Percentiles rank a stretch among this genome's conserved stretches.
phyloP scores from a whole-genome alignment of 2,113 vertebrate species.

The Dipodomys spectabilis region DNA sequence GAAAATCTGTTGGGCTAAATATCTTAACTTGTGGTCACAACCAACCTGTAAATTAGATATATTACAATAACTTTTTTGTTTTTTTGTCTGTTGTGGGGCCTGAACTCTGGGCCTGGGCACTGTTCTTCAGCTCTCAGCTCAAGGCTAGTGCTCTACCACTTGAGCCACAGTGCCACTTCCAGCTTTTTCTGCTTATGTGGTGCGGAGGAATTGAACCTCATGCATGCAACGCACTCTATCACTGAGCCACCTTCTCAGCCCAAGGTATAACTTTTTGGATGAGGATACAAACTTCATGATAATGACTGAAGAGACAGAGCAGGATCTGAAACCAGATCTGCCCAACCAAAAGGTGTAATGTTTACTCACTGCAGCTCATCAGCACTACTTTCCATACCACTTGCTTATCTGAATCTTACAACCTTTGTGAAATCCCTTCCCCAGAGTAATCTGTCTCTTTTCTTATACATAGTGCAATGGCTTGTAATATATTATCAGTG shows the following conservation, averaged over 20 bases:
- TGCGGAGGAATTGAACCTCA: too few species aligned
- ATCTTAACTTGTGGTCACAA: background rate
- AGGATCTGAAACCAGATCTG: background rate
- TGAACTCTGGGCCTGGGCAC: too few species aligned
- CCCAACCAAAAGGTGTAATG: background rate
- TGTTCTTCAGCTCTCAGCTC: too few species aligned
- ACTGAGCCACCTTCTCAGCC: too few species aligned
- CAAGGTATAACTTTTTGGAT: background rate
- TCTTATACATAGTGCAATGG: background rate
- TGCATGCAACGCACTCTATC: too few species aligned
- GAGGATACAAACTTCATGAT: background rate
- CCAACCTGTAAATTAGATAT: background rate
- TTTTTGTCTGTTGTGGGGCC: too few species aligned
- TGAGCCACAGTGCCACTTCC: too few species aligned
- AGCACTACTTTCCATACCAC: background rate
- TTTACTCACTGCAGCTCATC: background rate
- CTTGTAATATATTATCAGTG: background rate
- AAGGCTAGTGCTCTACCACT: too few species aligned
- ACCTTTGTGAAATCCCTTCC: background rate
- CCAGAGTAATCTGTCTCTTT: background rate
- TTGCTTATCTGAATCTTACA: background rate
- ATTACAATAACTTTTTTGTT: too few species aligned
- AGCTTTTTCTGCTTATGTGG: too few species aligned
- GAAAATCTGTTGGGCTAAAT: background rate
- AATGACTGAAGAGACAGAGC: background rate